Conservation (phyloP, 1,140 invertebrate genomes). For the Rhizoglyphus robini region DNA sequence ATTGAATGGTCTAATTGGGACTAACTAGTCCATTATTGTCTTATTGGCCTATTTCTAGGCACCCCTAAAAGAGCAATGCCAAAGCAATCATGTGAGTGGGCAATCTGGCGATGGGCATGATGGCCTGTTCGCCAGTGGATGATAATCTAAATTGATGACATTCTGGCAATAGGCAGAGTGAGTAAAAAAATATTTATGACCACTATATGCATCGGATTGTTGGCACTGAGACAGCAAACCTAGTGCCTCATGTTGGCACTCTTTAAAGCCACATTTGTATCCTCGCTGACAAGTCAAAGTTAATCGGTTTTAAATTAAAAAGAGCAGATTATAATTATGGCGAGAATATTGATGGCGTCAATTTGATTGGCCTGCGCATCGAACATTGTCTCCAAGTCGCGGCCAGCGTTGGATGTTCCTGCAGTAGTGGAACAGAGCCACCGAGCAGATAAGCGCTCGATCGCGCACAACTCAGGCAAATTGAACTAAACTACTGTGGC, state of each 20-base stretch:
- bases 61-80: too few species aligned
- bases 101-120: neutral
- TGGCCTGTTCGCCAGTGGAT: neutral
- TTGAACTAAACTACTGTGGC: neutral
- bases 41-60: too few species aligned
- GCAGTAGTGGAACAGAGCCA: too few species aligned
- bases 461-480: too few species aligned
- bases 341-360: neutral
- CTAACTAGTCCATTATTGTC: too few species aligned
- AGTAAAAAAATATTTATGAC: conserved; percentile 7
- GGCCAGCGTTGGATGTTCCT: too few species aligned
- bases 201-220: too few species aligned
- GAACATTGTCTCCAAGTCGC: neutral
- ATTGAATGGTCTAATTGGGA: conserved; percentile 1
- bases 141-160: conserved; percentile 2
- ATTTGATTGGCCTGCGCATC: neutral
- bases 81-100: too few species aligned
- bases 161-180: neutral
- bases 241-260: too few species aligned
- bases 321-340: neutral
- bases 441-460: too few species aligned
- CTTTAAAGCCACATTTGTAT: neutral
- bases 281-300: neutral
- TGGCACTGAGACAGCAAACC: too few species aligned
- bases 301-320: neutral